A percentile compares a stretch with the other conserved stretches of the same genome.
Conservation (phyloP, 2,113 vertebrate genomes). For the Albula glossodonta region DNA sequence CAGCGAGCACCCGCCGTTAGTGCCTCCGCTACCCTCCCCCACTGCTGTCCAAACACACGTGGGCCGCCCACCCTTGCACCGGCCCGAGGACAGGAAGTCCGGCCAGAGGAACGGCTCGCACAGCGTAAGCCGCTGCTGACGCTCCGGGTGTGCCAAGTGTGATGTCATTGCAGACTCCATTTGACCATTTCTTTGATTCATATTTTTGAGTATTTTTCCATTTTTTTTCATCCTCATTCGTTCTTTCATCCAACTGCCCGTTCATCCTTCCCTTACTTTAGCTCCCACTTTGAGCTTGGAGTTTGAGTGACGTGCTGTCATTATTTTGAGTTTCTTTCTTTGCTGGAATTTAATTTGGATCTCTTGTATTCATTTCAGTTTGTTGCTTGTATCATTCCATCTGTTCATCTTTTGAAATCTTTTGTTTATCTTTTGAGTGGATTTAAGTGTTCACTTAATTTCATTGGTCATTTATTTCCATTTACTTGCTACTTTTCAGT, state of each 20-base stretch:
- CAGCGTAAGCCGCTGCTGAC: slow-evolving; percentile 83
- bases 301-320: not conserved
- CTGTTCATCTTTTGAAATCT: not conserved
- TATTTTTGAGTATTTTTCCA: not conserved
- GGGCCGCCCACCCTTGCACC: slow-evolving; percentile 82
- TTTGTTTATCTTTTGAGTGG: not conserved
- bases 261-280: not conserved
- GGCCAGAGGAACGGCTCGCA: slow-evolving; percentile 89
- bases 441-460: not conserved
- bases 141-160: not conserved
- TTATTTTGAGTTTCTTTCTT: not conserved
- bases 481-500: not conserved
- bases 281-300: not conserved
- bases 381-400: not conserved
- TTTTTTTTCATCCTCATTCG: not conserved
- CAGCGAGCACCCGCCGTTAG: slow-evolving; percentile 79
- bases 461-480: not conserved
- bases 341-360: not conserved
- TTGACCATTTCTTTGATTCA: not conserved
- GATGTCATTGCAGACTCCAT: not conserved
- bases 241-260: not conserved
- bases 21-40: slow-evolving; percentile 84
- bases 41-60: slow-evolving; percentile 81
- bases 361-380: not conserved
- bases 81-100: slow-evolving; percentile 87